These are phyloP conservation scores for Podarcis muralis DNA, from an alignment of 2,113 vertebrate species.

Conservation along the genomic window DNA sequence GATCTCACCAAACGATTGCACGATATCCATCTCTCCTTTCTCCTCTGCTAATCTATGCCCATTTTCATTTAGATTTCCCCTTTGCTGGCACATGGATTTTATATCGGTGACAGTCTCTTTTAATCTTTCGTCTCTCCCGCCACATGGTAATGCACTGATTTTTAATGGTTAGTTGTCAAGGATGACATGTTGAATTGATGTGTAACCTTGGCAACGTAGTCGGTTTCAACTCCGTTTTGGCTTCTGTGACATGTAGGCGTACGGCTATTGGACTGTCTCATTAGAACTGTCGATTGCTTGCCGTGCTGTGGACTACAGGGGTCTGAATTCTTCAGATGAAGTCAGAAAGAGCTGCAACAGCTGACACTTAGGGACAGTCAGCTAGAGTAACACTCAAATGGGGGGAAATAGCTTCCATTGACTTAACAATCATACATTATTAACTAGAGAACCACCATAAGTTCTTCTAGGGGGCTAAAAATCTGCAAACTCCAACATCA, in stretches of 20 bases:
- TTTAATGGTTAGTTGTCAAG: neutral
- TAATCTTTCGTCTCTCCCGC: constrained; percentile 5
- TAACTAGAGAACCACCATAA: neutral
- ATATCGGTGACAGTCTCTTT: neutral
- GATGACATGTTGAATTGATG: neutral
- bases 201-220: constrained; percentile 11
- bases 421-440: neutral
- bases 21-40: constrained; percentile 16
- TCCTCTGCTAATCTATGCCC: neutral
- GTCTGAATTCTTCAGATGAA: neutral
- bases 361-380: neutral
- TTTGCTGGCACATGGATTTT: constrained; percentile 21
- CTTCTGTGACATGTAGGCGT: neutral
- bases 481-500: neutral
- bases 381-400: accelerated
- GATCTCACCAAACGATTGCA: constrained; percentile 31
- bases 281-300: neutral
- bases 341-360: neutral
- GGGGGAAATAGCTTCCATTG: neutral
- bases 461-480: neutral
- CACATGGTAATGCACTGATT: neutral
- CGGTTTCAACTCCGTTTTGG: neutral
- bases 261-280: constrained; percentile 2
- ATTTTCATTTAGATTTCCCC: constrained; percentile 34
- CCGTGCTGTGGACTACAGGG: neutral